Percentiles rank a stretch among this genome's conserved stretches.
Conservation (phyloP, 2,888 invertebrate genomes). For the Megamerina dolium region DNA sequence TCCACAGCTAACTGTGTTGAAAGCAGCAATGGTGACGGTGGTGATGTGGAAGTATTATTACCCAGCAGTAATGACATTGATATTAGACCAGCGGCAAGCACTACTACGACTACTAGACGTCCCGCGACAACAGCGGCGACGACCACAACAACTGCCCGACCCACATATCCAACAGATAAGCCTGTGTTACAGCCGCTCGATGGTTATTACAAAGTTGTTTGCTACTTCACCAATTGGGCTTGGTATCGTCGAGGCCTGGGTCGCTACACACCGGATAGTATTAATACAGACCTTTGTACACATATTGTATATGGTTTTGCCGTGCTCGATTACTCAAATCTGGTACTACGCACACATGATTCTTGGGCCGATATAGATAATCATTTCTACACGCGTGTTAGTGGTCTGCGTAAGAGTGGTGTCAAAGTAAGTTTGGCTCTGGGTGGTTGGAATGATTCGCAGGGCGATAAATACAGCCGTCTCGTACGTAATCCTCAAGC, state of each 20-base stretch:
- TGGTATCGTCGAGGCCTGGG: constrained; percentile 81
- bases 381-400: constrained; percentile 78
- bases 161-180: constrained; percentile 40
- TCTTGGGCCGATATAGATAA: constrained; percentile 88
- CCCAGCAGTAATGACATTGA: constrained; percentile 17
- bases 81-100: constrained; percentile 29
- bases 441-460: constrained; percentile 95
- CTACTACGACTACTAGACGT: constrained; percentile 17
- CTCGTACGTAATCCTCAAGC: constrained; percentile 71
- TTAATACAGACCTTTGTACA: constrained; percentile 81
- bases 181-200: constrained; percentile 51
- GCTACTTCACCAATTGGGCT: constrained; percentile 92
- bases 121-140: constrained; percentile 32
- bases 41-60: constrained; percentile 12
- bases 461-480: constrained; percentile 82
- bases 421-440: constrained; percentile 81
- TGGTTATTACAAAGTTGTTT: constrained; percentile 75
- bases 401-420: constrained; percentile 69
- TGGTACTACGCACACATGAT: constrained; percentile 76
- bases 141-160: constrained; percentile 34
- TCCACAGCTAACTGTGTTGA: constrained; percentile 56
- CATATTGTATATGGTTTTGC: constrained; percentile 92
- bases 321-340: constrained; percentile 74
- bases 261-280: constrained; percentile 78
- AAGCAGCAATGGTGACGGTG: constrained; percentile 12